A percentile compares a stretch with the other conserved stretches of the same genome.
Conservation (phyloP, 2,113 vertebrate genomes). For the Nesoenas mayeri region DNA sequence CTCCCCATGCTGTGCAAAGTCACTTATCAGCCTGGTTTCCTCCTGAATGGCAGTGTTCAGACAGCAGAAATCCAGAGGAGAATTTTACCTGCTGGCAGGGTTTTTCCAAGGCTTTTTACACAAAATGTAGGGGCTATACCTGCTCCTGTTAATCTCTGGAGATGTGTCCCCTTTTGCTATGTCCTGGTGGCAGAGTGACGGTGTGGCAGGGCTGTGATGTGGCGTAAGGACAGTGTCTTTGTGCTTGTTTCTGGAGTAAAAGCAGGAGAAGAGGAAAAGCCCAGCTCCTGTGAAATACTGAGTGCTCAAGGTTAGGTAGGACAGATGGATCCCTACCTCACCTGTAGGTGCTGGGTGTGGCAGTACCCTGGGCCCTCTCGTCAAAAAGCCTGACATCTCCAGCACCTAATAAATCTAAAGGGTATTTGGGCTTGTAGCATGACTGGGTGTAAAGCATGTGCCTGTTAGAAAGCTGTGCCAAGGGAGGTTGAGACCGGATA, state of each 20-base stretch:
- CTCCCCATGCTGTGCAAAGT: accelerated
- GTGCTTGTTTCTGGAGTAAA: not conserved
- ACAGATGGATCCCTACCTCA: not conserved
- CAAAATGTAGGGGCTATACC: not conserved
- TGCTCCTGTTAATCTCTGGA: not conserved
- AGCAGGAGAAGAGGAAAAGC: not conserved
- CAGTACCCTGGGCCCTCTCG: not conserved
- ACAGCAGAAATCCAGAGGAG: not conserved
- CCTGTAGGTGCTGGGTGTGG: not conserved
- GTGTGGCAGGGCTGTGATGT: accelerated
- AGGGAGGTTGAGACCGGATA: too few species aligned
- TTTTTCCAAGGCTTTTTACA: not conserved
- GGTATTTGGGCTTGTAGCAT: not conserved
- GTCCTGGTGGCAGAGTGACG: not conserved
- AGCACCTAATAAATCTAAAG: not conserved
- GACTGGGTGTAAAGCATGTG: accelerated
- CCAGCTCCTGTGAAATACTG: not conserved
- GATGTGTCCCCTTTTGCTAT: accelerated
- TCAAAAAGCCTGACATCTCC: not conserved
- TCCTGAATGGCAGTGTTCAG: not conserved
- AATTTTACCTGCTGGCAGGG: not conserved
- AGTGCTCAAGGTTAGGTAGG: not conserved
- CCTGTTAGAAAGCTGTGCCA: not conserved
- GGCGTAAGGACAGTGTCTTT: not conserved
- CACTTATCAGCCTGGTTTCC: not conserved